A percentile compares a stretch with the other conserved stretches of the same genome.
These are phyloP conservation scores for Cosmorhoe ocellata DNA, from an alignment of 2,888 invertebrate species.

Conservation along the genomic window DNA sequence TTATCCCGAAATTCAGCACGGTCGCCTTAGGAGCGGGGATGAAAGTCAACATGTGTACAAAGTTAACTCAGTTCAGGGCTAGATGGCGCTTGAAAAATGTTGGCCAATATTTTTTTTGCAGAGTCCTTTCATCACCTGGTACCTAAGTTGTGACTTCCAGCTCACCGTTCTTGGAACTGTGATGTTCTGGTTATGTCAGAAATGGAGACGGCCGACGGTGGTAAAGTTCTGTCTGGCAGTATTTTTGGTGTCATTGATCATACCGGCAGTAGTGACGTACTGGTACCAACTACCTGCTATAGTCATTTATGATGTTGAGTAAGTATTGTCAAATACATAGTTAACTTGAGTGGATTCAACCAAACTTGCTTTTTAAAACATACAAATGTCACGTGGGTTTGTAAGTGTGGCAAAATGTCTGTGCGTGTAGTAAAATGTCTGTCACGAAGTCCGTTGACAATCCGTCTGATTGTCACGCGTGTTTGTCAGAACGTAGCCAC, in stretches of 20 bases:
- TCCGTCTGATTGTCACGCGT: too few relatives aligned
- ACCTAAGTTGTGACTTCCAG: constrained; percentile 37
- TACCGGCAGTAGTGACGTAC: constrained; percentile 36
- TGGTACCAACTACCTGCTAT: constrained; percentile 26
- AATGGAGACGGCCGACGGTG: constrained; percentile 7
- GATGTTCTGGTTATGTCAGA: constrained; percentile 31
- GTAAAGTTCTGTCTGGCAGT: constrained; percentile 2
- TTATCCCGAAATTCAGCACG: too few relatives aligned
- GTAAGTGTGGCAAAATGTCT: too few relatives aligned
- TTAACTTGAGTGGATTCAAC: neutral
- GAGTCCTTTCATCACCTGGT: constrained; percentile 37
- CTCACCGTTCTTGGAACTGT: constrained; percentile 32
- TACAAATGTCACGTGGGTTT: too few relatives aligned
- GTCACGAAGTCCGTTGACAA: too few relatives aligned
- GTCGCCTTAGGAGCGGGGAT: too few relatives aligned
- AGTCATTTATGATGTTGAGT: constrained; percentile 28
- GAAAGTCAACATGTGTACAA: too few relatives aligned
- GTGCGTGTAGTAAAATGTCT: too few relatives aligned
- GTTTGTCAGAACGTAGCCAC: too few relatives aligned
- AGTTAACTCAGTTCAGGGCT: too few relatives aligned
- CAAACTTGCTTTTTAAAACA: neutral
- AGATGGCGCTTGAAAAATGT: too few relatives aligned
- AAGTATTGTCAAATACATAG: neutral
- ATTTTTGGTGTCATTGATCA: constrained; percentile 27
- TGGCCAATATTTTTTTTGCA: too few relatives aligned